A percentile compares a stretch with the other conserved stretches of the same genome.
Evolutionary conservation across 2,797 vertebrate species (phyloP).

Genomic region (Decapterus maruadsi): DNA sequence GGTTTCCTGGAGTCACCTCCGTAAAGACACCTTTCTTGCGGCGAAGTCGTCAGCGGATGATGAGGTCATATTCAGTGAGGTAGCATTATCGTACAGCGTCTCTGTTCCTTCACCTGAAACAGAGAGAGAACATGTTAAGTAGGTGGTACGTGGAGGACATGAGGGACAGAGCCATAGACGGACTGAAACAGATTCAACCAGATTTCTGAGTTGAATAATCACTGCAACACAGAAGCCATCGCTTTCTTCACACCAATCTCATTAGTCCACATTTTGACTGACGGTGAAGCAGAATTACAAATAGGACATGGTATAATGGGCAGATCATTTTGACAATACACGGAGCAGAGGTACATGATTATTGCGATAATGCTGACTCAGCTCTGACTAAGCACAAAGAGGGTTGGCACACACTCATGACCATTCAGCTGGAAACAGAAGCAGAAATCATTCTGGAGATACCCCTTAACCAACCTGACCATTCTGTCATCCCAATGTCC

Average conservation of each 20-base stretch:
- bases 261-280: slow-evolving; percentile 1
- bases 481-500: neutral
- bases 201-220: neutral
- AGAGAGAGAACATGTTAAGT: slow-evolving; percentile 20
- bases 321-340: neutral
- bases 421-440: slow-evolving; percentile 21
- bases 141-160: neutral
- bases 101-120: slow-evolving; percentile 64
- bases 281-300: slow-evolving; percentile 5
- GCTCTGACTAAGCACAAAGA: neutral
- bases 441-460: slow-evolving; percentile 20
- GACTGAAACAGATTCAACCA: neutral
- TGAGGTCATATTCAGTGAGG: slow-evolving; percentile 74
- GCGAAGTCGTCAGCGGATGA: slow-evolving; percentile 44
- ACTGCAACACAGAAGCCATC: neutral
- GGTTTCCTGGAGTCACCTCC: slow-evolving; percentile 32
- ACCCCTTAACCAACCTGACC: slow-evolving; percentile 18
- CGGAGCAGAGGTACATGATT: neutral
- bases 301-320: neutral
- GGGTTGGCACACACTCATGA: neutral
- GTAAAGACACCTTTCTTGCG: slow-evolving; percentile 25
- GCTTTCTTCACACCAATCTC: neutral
- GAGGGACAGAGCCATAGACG: neutral
- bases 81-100: slow-evolving; percentile 55
- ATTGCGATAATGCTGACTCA: neutral